Evolutionary conservation across 1,140 invertebrate genomes (phyloP), one percentile per base, ranked within the genome.

Genomic region (Alviniconcha marisindica): DNA sequence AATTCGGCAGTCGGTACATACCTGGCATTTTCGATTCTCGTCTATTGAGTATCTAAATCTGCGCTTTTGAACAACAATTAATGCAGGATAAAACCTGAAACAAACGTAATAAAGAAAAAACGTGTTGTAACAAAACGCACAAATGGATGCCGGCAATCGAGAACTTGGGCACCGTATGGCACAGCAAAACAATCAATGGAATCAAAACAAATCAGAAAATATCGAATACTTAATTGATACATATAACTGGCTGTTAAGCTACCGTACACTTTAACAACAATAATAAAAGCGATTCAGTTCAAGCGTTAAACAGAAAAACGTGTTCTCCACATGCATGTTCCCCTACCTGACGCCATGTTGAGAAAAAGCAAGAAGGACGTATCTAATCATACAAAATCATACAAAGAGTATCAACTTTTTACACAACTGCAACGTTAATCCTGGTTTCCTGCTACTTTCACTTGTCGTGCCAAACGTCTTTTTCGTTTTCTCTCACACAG

Each of bases 261-360:
- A 31, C 7, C 18, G 38, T 38, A 60, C 36, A 78, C 28, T 18
- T 12, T 38, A 60, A 60, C 33, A 78, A 60, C 21, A 36, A 36
- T 10, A 36, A 40, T 36, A 36, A 2, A 38, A 71, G 15, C 18
- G 4, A 36, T 60, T n/a, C 4, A 21, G 12, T 31, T 38, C 3
- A 78, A 60, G n/a, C 33, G 40, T 56, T 15, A 60, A 21, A 28
- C 5, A 5, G 15, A 18, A 78, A 78, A 78, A 60, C 77, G 38
- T 78, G 51, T 54, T 78, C 2, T 40, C 69, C 69, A 71, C 69
- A 71, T 71, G 69, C 24, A 71, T 36, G 7, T 24, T 18, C 24
- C 42, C 78, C 40, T 80, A 80, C 78, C 78, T 21, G 78, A 80
- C 33, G 78, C 78, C 78, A 80, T 80, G 56, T 80, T 80, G 78